These are phyloP conservation scores for Acleris sparsana DNA, from an alignment of 2,888 invertebrate species.

Conservation along the genomic window DNA sequence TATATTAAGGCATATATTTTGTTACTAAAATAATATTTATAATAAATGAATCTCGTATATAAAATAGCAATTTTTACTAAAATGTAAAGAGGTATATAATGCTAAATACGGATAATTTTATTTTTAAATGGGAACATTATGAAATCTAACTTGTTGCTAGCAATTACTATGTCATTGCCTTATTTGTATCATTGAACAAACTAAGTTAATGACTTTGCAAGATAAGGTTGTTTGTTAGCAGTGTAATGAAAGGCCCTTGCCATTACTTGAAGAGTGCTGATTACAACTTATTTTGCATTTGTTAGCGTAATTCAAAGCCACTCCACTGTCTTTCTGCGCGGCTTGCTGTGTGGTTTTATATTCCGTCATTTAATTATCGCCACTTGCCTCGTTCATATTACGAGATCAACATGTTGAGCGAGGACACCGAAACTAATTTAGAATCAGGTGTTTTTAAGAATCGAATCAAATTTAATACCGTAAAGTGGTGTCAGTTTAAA, in stretches of 20 bases:
- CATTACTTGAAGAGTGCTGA: slow-evolving; percentile 42
- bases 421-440: slow-evolving; percentile 34
- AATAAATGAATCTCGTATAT: too few species aligned
- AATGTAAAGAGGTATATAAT: too few species aligned
- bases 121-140: not conserved
- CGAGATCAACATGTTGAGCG: slow-evolving; percentile 26
- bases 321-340: slow-evolving; percentile 16
- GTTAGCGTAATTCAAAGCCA: slow-evolving; percentile 24
- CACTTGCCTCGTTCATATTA: slow-evolving; percentile 7
- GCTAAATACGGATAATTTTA: not conserved
- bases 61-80: too few species aligned
- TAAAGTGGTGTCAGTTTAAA: slow-evolving; percentile 63
- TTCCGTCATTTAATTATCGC: slow-evolving; percentile 5
- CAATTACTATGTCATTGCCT: slow-evolving; percentile 42
- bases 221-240: slow-evolving; percentile 70
- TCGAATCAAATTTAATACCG: slow-evolving; percentile 38
- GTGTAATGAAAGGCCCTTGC: slow-evolving; percentile 44
- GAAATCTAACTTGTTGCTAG: not conserved
- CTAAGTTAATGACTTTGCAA: slow-evolving; percentile 63
- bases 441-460: slow-evolving; percentile 43
- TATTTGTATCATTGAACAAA: slow-evolving; percentile 53
- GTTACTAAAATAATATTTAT: too few species aligned
- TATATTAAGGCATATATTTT: too few species aligned
- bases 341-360: slow-evolving; percentile 2
- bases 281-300: slow-evolving; percentile 32